Percentiles rank a stretch among this genome's conserved stretches.
These are phyloP conservation scores for Teleiodes luculella DNA, from an alignment of 2,888 invertebrate species.

Conservation along the genomic window DNA sequence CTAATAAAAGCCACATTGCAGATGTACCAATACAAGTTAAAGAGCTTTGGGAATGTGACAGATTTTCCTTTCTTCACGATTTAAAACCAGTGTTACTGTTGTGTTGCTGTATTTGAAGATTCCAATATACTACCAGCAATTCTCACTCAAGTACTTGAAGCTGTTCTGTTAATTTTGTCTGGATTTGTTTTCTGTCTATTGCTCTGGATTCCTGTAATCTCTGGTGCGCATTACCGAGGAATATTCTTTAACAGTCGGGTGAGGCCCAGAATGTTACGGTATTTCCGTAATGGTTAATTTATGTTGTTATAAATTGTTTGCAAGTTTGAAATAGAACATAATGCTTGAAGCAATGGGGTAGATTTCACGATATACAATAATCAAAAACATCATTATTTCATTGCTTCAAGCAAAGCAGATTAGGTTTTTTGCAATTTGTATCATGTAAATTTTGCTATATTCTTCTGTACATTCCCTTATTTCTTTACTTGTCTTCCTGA, in stretches of 20 bases:
- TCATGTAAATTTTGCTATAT: no score
- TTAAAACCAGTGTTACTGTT: not conserved
- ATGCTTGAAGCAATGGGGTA: not conserved
- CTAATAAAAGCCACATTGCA: not conserved
- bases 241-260: not conserved
- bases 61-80: not conserved
- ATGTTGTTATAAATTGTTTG: not conserved
- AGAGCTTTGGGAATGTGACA: not conserved
- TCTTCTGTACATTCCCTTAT: no score
- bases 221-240: not conserved
- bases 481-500: not conserved
- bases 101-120: not conserved
- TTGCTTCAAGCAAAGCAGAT: not conserved
- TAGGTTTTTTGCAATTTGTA: not conserved
- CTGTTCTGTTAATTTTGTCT: conserved; percentile 2
- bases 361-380: not conserved
- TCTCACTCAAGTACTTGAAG: not conserved
- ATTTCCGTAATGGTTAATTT: not conserved
- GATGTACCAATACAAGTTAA: not conserved
- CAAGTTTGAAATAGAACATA: not conserved
- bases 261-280: not conserved
- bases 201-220: conserved; percentile 8
- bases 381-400: not conserved
- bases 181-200: conserved; percentile 10
- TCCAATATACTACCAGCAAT: not conserved